Evolutionary conservation across 2,888 invertebrate species (phyloP), one percentile per base, ranked within the genome.

Genomic region (Aspidapion aeneum): DNA sequence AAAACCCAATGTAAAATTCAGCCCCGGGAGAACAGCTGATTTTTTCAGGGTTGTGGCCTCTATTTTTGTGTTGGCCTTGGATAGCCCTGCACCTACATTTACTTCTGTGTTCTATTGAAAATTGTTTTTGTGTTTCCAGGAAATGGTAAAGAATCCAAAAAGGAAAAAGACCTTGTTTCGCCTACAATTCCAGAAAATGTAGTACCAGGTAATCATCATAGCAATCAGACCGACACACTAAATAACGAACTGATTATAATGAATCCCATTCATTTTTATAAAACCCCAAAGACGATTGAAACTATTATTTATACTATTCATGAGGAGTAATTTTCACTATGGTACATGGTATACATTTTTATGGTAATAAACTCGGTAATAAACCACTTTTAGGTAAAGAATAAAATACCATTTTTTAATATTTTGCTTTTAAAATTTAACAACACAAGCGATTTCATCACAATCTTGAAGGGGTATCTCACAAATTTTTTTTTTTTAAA

Each of bases 141-240:
- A 81, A 87, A 88, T 68, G 85, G 86, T 75, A 90, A 81, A 68
- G 80, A 81, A 66, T 65, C 83, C 70, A 86, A 88, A 78, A 85
- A 86, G 79, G 86, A 83, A 78, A 88, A 88, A 81, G 90, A 90
- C 77, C 84, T 86, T 69, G 86, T 88, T 64, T 87, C 89, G 61
- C 87, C 89, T 57, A 88, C 88, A 68, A 87, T 78, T 85, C 86
- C 77, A 82, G 86, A 79, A 71, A 77, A 76, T 63, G 72, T 75
- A 49, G 86, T 35, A 3, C 3, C 35, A 35, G 3, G 5, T 7
- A 12, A 12, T 35, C 3, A 35, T 35, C 12, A 3, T 7, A 3
- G 12, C 3, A 35, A 3, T 7, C 35, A 35, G 3, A 35, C 35
- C 35, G 35, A 35, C 12, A 12, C 3, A 35, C 35, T 35, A 3